Base-by-base conservation (phyloP, 2,113 vertebrate species). In the Plecotus auritus region DNA sequence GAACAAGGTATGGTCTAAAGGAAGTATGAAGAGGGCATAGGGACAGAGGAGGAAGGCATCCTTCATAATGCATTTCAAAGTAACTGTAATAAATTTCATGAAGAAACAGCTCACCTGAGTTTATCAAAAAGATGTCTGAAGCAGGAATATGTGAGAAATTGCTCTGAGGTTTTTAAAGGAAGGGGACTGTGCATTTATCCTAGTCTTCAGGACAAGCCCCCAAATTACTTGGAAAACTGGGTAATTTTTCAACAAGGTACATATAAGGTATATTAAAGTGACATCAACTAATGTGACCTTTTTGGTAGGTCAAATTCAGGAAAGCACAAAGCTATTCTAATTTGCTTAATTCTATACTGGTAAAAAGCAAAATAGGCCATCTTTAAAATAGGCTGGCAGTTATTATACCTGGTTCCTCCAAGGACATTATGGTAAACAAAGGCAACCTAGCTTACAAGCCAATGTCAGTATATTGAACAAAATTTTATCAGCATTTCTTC, bases 111-210 rank as follows among this genome's bases (percentile, higher is more conserved):
- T 81, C 73, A 67, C 37, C 20, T 85, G 78, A 97, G 80, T 88
- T 72, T 92, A 80, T 96, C 81, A 96, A 94, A 93, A 73, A 93
- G 77, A 85, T 85, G 0, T 1, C 74, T 96, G 69, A 97, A 98
- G 72, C 5, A 1, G 14, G 3, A 90, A 54, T 81, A 49, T 18
- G 88, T 92, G 51, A 96, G 37, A 22, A 91, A 64, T 96, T 94
- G 88, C 42, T 85, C 69, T 95, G 90, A 11, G 42, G 40, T 96
- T 97, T 98, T 87, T 97, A 96, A 97, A 92, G 94, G 73, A 77
- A 83, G 22, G 82, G 59, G 69, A 32, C 84, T 93, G 3, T 94
- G 54, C 82, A 82, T 97, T 96, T 54, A 96, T 76, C 30, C 37
- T 64, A 32, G 51, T 83, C 85, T 82, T 80, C 13, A 32, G 40